These are phyloP conservation scores for Asarcornis scutulata DNA, from an alignment of 2,113 vertebrate genomes.

Conservation along the genomic window DNA sequence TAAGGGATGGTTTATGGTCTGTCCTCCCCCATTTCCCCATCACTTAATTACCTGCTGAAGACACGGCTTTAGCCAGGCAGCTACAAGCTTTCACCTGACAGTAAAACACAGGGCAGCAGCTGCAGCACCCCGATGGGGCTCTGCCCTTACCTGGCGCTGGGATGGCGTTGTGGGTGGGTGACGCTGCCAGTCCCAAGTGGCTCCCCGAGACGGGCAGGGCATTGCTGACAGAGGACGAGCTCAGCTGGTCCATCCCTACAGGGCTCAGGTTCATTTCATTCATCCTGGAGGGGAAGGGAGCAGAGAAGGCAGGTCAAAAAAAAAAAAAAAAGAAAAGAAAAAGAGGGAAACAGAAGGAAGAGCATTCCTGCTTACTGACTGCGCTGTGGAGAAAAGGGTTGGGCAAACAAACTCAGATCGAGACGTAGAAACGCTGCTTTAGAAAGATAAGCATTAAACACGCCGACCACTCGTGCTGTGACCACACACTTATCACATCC, in stretches of 20 bases:
- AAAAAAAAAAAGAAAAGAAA: neutral
- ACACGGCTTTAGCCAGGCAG: neutral
- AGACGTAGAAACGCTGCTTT: neutral
- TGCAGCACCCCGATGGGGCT: neutral
- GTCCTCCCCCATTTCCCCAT: neutral
- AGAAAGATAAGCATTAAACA: neutral
- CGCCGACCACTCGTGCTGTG: neutral
- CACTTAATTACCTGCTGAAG: neutral
- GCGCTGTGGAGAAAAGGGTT: neutral
- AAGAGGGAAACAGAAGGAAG: neutral
- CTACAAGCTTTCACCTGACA: fast-evolving
- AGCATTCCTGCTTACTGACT: neutral
- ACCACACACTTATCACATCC: neutral
- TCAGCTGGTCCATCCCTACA: constrained; percentile 98
- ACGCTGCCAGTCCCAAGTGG: constrained; percentile 91
- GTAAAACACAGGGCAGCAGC: neutral
- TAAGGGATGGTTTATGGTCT: neutral
- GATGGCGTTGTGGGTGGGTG: constrained; percentile 92
- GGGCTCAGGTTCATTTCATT: constrained; percentile 97
- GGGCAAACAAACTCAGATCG: neutral
- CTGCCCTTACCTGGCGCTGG: constrained; percentile 84
- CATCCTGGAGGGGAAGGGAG: constrained; percentile 81
- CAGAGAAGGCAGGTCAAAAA: neutral
- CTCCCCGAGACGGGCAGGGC: constrained; percentile 79
- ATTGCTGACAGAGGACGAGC: constrained; percentile 90